phyloP scores from a whole-genome alignment of 2,113 vertebrate genomes.

The Siniperca knerii region DNA sequence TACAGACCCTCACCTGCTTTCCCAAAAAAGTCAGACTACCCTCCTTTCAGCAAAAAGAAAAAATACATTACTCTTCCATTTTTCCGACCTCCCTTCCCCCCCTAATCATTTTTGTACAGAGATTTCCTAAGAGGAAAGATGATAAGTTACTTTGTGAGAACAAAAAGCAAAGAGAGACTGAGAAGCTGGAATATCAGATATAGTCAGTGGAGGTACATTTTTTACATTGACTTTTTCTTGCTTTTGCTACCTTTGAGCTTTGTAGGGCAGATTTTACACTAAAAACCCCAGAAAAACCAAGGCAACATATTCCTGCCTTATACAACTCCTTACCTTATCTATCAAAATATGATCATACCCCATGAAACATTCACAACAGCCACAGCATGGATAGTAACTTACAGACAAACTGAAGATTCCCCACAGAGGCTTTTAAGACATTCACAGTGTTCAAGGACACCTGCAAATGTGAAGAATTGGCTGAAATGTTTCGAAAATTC shows the following conservation, averaged over 20 bases:
- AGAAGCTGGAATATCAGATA: not conserved
- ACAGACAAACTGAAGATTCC: slow-evolving; percentile 35
- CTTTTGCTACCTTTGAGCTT: slow-evolving; percentile 4
- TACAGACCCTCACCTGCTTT: not conserved
- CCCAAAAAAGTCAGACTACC: not conserved
- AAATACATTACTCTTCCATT: not conserved
- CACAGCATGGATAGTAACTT: not conserved
- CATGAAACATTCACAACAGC: slow-evolving; percentile 23
- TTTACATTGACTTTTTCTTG: not conserved
- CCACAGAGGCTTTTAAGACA: slow-evolving; percentile 9
- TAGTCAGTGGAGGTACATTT: not conserved
- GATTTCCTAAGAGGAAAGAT: not conserved
- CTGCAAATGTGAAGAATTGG: slow-evolving; percentile 19
- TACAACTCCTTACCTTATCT: not conserved
- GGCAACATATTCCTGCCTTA: not conserved
- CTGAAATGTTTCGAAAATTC: not conserved
- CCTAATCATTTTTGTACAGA: not conserved
- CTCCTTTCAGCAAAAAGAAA: not conserved
- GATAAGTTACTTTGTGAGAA: not conserved
- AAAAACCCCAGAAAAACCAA: not conserved
- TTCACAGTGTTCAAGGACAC: slow-evolving; percentile 22
- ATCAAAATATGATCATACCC: slow-evolving; percentile 1
- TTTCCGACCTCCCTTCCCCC: not conserved
- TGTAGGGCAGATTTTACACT: not conserved
- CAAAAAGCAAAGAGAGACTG: slow-evolving; percentile 3